Conservation (phyloP, 2,888 invertebrate genomes). For the Lysandra bellargus region DNA sequence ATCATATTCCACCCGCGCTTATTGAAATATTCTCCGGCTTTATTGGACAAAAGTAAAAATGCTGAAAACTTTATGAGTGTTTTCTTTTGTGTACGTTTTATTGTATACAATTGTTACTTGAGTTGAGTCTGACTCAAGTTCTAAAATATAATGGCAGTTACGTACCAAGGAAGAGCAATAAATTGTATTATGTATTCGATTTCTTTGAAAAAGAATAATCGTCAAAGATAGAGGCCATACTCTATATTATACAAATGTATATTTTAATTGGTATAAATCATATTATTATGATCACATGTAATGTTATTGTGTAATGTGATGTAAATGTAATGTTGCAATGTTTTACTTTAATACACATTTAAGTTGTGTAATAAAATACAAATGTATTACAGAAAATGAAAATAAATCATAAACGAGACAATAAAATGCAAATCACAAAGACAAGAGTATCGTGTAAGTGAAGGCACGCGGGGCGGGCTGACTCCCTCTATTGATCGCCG, state of each 20-base stretch:
- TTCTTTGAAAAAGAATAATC: too few species aligned
- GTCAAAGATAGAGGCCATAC: background rate
- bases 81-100: background rate
- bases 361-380: background rate
- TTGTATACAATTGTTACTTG: background rate
- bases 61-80: background rate
- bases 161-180: too few species aligned
- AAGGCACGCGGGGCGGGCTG: conserved; percentile 51
- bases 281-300: too few species aligned
- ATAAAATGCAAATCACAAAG: conserved; percentile 36
- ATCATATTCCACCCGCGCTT: background rate
- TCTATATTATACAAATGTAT: too few species aligned
- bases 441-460: conserved; percentile 47
- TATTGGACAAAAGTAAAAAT: background rate
- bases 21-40: background rate
- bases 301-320: too few species aligned
- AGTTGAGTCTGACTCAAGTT: background rate
- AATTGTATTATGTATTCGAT: too few species aligned
- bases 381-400: background rate
- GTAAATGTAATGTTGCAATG: too few species aligned
- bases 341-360: background rate
- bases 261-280: too few species aligned
- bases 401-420: background rate
- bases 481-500: conserved; percentile 65
- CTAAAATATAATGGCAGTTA: background rate